Evolutionary conservation across 1,140 invertebrate genomes (phyloP).

Genomic region (Drosophila sproati): DNA sequence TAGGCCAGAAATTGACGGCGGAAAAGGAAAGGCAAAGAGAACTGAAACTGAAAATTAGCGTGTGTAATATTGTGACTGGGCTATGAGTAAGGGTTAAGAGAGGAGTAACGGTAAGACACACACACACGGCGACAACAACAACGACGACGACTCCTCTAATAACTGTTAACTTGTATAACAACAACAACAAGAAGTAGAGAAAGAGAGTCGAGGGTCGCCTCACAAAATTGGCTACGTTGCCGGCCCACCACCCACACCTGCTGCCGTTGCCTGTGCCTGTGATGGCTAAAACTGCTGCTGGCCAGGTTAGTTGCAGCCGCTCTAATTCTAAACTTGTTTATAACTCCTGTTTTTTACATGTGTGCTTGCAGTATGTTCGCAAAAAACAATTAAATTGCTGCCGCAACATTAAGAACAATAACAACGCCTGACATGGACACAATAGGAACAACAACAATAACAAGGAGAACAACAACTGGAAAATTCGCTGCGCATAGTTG

Average conservation of each 20-base stretch:
- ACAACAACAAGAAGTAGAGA: neutral
- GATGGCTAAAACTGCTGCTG: conserved; percentile 50
- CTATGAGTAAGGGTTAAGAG: conserved; percentile 23
- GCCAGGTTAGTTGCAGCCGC: conserved; percentile 30
- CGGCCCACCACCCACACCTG: conserved; percentile 7
- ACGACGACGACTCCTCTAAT: conserved; percentile 8
- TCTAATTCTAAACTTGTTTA: conserved; percentile 4
- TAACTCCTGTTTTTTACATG: conserved; percentile 8
- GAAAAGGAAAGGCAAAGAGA: conserved; percentile 41
- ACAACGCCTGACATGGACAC: conserved; percentile 37
- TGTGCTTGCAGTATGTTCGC: conserved; percentile 41
- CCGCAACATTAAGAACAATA: conserved; percentile 8
- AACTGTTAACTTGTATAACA: conserved; percentile 20
- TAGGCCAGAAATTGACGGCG: conserved; percentile 36
- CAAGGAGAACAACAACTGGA: neutral
- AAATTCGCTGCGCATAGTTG: conserved; percentile 25
- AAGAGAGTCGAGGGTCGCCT: conserved; percentile 3
- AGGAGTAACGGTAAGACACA: conserved; percentile 29
- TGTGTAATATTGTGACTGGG: conserved; percentile 41
- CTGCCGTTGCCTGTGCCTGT: conserved; percentile 3
- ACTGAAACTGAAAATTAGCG: conserved; percentile 44
- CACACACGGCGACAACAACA: neutral
- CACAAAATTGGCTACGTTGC: conserved; percentile 22
- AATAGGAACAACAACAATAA: conserved; percentile 33
- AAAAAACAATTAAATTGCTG: conserved; percentile 39